Evolutionary conservation across 2,113 vertebrate genomes (phyloP), one percentile per base, ranked within the genome.

Genomic region (Hirundichthys speculiger): DNA sequence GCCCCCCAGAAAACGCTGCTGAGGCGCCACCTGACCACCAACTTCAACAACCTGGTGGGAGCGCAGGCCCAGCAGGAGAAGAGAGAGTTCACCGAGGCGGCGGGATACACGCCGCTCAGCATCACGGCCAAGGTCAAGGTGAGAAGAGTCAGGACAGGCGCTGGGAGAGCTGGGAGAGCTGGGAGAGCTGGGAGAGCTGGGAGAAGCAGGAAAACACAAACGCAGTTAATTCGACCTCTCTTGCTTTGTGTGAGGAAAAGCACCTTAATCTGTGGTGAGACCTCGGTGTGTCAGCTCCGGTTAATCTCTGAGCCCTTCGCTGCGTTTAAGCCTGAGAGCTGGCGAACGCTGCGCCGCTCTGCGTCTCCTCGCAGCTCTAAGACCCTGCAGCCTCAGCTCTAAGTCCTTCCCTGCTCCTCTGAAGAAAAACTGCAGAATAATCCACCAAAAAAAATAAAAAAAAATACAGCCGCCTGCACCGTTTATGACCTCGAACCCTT

Each of bases 111-210:
- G 0, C 93, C 98, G 0, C 93, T 99, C 67, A 96, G 92, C 70
- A 98, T 94, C 73, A 96, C 96, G 0, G 95, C 97, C 59, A 99
- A 99, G 95, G 94, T 99, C 54, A 93, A 96, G 93, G 98, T 99
- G 85, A 77, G 90, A 45, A 13, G 18, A 40, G 0, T n/a, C 39
- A 24, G 11, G 2, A 16, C 42, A 25, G 45, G 9, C 1, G 15
- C 27, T 16, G 34, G 11, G 20, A 43, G 14, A 10, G 40, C 39
- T 27, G 25, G 25, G 34, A 45, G 45, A n/a, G 15, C 27, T 16
- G 34, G 11, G 20, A 43, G 14, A 10, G 40, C 39, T 27, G 25
- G 25, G 34, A 45, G 45, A n/a, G n/a, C n/a, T n/a, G n/a, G n/a
- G 41, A n/a, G 8, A 46, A 20, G 7, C 18, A n/a, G 14, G 49